Evolutionary conservation across 2,888 invertebrate species (phyloP).

Genomic region (Nephrocerus scutellatus): DNA sequence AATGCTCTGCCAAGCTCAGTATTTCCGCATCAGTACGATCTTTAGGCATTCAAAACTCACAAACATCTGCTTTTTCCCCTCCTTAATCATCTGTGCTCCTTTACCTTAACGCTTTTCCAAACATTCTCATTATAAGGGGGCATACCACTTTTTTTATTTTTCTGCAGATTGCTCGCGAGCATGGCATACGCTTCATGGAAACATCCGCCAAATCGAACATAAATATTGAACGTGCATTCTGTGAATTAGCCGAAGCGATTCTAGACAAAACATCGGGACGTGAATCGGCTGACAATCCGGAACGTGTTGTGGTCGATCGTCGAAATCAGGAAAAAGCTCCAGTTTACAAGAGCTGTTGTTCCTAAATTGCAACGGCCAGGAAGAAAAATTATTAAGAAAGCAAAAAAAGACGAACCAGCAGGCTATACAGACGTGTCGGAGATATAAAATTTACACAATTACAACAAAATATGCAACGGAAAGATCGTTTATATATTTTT

Average conservation of each 20-base stretch:
- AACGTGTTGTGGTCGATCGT: slow-evolving; percentile 66
- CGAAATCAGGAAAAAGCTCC: slow-evolving; percentile 49
- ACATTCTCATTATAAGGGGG: no score
- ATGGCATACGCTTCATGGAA: slow-evolving; percentile 94
- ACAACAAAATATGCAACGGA: no score
- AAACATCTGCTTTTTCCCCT: neutral
- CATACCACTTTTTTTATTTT: slow-evolving; percentile 8
- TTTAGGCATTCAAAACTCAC: neutral
- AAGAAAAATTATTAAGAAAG: no score
- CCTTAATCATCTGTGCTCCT: neutral
- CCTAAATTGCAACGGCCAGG: no score
- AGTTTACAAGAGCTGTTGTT: slow-evolving; percentile 47
- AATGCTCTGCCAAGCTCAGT: no score
- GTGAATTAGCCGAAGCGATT: slow-evolving; percentile 89
- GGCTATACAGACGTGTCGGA: no score
- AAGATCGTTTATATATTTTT: no score
- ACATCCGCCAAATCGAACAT: slow-evolving; percentile 96
- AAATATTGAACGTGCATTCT: slow-evolving; percentile 93
- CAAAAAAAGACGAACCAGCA: no score
- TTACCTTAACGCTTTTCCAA: neutral
- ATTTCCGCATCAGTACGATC: no score
- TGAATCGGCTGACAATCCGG: slow-evolving; percentile 69
- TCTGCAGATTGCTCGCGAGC: slow-evolving; percentile 85
- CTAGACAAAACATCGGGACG: slow-evolving; percentile 82
- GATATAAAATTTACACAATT: no score